Conservation (phyloP, 1,140 invertebrate genomes). For the Drosophila persimilis region DNA sequence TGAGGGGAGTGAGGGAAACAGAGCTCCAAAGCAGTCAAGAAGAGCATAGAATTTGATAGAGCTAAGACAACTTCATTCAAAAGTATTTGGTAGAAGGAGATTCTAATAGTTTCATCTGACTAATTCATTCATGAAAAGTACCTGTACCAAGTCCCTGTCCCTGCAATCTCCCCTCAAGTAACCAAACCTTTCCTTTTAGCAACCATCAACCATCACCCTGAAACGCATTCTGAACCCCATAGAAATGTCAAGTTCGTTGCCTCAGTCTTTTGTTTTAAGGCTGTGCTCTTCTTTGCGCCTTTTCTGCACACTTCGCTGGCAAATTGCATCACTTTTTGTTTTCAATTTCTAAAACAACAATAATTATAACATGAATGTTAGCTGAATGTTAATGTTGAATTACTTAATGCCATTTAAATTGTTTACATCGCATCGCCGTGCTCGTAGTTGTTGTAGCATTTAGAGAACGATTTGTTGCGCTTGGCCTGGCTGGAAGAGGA, state of each 20-base stretch:
- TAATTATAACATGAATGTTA: constrained; percentile 33
- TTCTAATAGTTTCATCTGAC: no score
- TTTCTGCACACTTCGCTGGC: constrained; percentile 6
- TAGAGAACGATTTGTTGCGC: constrained; percentile 77
- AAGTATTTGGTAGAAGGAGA: neutral
- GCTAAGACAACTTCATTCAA: neutral
- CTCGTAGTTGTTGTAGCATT: constrained; percentile 35
- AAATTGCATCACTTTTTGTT: constrained; percentile 32
- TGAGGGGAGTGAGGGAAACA: constrained; percentile 8
- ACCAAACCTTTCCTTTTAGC: no score
- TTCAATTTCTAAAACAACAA: constrained; percentile 35
- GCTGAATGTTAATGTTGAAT: constrained; percentile 61
- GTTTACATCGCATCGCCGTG: constrained; percentile 25
- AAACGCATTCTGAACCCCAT: neutral
- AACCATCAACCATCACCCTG: no score
- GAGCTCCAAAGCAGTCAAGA: neutral
- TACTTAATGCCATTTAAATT: constrained; percentile 71
- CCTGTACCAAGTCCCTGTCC: no score
- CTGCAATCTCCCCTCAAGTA: no score
- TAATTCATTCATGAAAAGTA: no score
- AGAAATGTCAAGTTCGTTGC: constrained; percentile 66
- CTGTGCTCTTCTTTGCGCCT: constrained; percentile 17
- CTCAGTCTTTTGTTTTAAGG: constrained; percentile 68
- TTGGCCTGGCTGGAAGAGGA: constrained; percentile 37
- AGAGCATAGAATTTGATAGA: neutral